Evolutionary conservation across 2,797 vertebrate genomes (phyloP), one percentile per base, ranked within the genome.

Genomic region (Coendou prehensilis): DNA sequence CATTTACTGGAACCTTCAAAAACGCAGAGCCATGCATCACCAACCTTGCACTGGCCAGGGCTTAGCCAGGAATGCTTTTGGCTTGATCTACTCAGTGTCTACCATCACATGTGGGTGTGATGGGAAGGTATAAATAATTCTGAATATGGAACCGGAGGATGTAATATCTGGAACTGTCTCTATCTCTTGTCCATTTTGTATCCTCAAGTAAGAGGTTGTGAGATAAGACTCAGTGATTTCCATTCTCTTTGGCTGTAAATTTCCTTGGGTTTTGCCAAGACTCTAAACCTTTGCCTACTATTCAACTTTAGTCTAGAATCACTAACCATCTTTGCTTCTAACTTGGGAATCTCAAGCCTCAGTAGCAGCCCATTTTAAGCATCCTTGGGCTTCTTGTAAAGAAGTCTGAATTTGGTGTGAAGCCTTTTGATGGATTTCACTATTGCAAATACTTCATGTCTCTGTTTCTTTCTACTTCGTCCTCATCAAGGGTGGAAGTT

Each of bases 161-260:
- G 52, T 17, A 9, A 20, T 37, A 54, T 87, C 56, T 5, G 6
- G 33, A 93, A 59, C n/a, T 59, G 13, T 18, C 18, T 61, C 4
- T 28, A 33, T 75, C 67, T 28, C n/a, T 76, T 45, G n/a, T 94
- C 78, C 0, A 26, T 30, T 84, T 47, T 71, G 81, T 67, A 64
- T 15, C 47, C 45, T 81, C 54, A 6, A 82, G 83, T 45, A 54
- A 47, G 84, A 78, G 10, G 4, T 78, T 20, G 30, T 52, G 78
- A 85, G 47, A 64, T n/a, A 80, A 87, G n/a, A 64, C 7, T 26
- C 64, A 30, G 10, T n/a, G 28, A 89, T 83, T 83, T 91, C 45
- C 56, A 47, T 94, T 76, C 41, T 92, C n/a, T 56, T 87, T 37
- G 17, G 18, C 45, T 95, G 41, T 87, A 71, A 94, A 80, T 85